These are phyloP conservation scores for Apodemia hepburni DNA, from an alignment of 2,888 invertebrate genomes.

Conservation along the genomic window DNA sequence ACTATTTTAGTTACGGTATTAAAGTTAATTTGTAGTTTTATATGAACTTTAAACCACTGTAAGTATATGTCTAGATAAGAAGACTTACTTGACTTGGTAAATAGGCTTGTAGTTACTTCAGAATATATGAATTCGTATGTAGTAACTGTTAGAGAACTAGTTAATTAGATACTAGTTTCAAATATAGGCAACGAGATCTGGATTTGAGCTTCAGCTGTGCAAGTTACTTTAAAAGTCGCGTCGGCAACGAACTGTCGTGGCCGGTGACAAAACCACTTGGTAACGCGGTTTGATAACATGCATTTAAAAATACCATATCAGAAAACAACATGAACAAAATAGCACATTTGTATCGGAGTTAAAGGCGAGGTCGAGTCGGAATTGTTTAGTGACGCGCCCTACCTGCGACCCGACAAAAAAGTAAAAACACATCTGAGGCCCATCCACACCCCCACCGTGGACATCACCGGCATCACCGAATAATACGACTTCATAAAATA, in stretches of 20 bases:
- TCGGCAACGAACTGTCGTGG: not conserved
- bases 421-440: slow-evolving; percentile 22
- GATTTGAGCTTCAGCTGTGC: slow-evolving; percentile 13
- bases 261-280: not conserved
- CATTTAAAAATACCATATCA: not conserved
- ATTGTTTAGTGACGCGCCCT: slow-evolving; percentile 26
- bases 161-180: slow-evolving; percentile 5
- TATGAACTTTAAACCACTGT: not conserved
- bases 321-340: not conserved
- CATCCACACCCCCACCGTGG: slow-evolving; percentile 39
- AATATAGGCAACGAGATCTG: slow-evolving; percentile 9
- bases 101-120: not conserved
- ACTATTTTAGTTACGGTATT: too few relatives aligned
- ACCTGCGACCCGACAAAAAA: slow-evolving; percentile 41
- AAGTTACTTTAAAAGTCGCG: slow-evolving; percentile 11
- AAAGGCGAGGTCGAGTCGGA: not conserved
- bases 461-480: slow-evolving; percentile 57
- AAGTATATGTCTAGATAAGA: not conserved
- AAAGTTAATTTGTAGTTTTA: too few relatives aligned
- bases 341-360: not conserved
- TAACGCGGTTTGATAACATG: not conserved
- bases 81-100: not conserved
- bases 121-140: slow-evolving; percentile 2
- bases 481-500: slow-evolving; percentile 67
- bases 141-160: slow-evolving; percentile 4